phyloP scores from a whole-genome alignment of 2,888 invertebrate species.

The Desoria tigrina region DNA sequence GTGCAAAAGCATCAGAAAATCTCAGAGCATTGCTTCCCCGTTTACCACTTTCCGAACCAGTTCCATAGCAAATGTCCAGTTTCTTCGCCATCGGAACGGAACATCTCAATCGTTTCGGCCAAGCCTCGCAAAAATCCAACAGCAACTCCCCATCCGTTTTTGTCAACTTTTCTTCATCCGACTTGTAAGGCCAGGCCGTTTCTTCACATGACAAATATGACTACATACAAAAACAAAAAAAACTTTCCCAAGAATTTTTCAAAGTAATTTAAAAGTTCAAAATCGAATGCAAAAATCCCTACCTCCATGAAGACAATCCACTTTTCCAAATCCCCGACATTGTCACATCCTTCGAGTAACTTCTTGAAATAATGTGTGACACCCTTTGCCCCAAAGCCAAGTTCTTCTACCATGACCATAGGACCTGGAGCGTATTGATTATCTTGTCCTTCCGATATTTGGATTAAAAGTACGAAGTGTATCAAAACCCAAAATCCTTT shows the following conservation, averaged over 20 bases:
- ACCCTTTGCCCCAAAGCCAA: slow-evolving; percentile 28
- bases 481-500: too few species aligned
- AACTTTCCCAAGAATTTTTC: too few species aligned
- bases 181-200: slow-evolving; percentile 15
- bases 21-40: slow-evolving; percentile 33
- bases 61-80: slow-evolving; percentile 32
- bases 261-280: background rate
- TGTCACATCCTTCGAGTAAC: slow-evolving; percentile 33
- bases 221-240: slow-evolving; percentile 17
- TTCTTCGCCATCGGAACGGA: slow-evolving; percentile 26
- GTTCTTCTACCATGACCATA: slow-evolving; percentile 23
- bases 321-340: slow-evolving; percentile 29
- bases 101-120: slow-evolving; percentile 33
- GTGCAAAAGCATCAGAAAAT: slow-evolving; percentile 32
- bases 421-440: too few species aligned
- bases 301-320: slow-evolving; percentile 43
- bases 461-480: too few species aligned
- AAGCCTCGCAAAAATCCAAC: slow-evolving; percentile 29
- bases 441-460: too few species aligned
- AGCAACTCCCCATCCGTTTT: slow-evolving; percentile 17
- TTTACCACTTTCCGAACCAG: slow-evolving; percentile 24
- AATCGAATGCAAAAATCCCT: slow-evolving; percentile 6
- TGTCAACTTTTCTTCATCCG: slow-evolving; percentile 11
- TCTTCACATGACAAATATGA: slow-evolving; percentile 35
- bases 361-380: slow-evolving; percentile 19